Evolutionary conservation across 2,113 vertebrate genomes (phyloP).

Genomic region (Caranx melampygus): DNA sequence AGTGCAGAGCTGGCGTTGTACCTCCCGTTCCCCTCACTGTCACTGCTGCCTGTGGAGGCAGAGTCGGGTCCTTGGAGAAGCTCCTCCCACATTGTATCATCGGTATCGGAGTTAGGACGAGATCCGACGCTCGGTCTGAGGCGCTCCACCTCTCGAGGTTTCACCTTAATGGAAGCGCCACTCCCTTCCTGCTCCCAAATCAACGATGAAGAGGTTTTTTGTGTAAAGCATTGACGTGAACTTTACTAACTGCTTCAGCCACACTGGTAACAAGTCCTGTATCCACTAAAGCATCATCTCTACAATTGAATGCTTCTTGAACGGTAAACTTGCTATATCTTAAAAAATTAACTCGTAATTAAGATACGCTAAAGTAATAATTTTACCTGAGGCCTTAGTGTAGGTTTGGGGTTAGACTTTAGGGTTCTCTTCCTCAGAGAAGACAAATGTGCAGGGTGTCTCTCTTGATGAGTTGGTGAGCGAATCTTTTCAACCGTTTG

Average conservation of each 20-base stretch:
- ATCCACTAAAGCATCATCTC: not conserved
- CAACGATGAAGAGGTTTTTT: not conserved
- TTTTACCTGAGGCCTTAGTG: constrained; percentile 49
- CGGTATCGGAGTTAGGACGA: constrained; percentile 92
- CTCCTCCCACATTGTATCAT: constrained; percentile 97
- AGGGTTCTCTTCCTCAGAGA: constrained; percentile 81
- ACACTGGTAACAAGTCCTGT: not conserved
- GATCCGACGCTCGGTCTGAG: constrained; percentile 86
- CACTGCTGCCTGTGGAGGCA: constrained; percentile 89
- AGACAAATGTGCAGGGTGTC: constrained; percentile 68
- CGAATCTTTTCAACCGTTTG: constrained; percentile 12
- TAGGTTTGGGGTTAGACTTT: constrained; percentile 40
- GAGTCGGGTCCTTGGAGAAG: constrained; percentile 93
- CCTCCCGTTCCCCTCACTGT: constrained; percentile 86
- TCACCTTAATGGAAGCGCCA: constrained; percentile 23
- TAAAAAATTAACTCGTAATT: not conserved
- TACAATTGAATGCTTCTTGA: not conserved
- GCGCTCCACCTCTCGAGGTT: constrained; percentile 70
- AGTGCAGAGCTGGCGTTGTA: constrained; percentile 60
- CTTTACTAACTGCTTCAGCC: not conserved
- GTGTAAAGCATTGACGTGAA: not conserved
- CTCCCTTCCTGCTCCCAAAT: constrained; percentile 62
- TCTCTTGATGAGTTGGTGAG: constrained; percentile 61
- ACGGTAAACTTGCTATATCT: not conserved
- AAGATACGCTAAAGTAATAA: not conserved